A percentile compares a stretch with the other conserved stretches of the same genome.
Evolutionary conservation across 2,888 invertebrate species (phyloP).

Genomic region (Troides aeacus): DNA sequence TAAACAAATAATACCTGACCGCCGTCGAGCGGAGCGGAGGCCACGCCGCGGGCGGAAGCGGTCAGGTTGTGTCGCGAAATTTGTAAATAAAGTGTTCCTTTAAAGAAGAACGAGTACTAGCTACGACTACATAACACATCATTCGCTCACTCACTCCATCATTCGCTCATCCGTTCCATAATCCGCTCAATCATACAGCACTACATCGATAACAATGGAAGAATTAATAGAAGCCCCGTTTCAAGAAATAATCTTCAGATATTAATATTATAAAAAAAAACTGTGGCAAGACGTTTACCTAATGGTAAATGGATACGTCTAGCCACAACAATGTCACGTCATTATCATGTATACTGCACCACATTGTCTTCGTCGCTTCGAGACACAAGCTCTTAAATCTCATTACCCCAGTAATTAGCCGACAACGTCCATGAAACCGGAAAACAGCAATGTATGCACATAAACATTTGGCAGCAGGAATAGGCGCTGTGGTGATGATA

Average conservation of each 20-base stretch:
- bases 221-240: conserved; percentile 68
- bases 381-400: too few relatives aligned
- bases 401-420: too few relatives aligned
- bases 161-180: conserved; percentile 42
- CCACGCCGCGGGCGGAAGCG: conserved; percentile 31
- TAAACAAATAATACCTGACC: conserved; percentile 40
- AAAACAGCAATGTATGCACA: too few relatives aligned
- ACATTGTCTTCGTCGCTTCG: too few relatives aligned
- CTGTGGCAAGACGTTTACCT: too few relatives aligned
- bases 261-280: conserved; percentile 44
- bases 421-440: too few relatives aligned
- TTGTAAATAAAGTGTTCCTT: conserved; percentile 49
- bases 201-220: conserved; percentile 70
- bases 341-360: too few relatives aligned
- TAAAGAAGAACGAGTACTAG: conserved; percentile 22
- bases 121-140: conserved; percentile 20
- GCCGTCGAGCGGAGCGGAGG: conserved; percentile 11
- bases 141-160: conserved; percentile 41
- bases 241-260: conserved; percentile 46
- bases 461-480: too few relatives aligned
- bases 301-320: too few relatives aligned
- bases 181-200: conserved; percentile 26
- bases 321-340: too few relatives aligned
- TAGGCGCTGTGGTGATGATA: too few relatives aligned
- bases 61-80: conserved; percentile 37